Base-by-base conservation (phyloP, 2,113 vertebrate genomes). In the Orientallactaga bullata region DNA sequence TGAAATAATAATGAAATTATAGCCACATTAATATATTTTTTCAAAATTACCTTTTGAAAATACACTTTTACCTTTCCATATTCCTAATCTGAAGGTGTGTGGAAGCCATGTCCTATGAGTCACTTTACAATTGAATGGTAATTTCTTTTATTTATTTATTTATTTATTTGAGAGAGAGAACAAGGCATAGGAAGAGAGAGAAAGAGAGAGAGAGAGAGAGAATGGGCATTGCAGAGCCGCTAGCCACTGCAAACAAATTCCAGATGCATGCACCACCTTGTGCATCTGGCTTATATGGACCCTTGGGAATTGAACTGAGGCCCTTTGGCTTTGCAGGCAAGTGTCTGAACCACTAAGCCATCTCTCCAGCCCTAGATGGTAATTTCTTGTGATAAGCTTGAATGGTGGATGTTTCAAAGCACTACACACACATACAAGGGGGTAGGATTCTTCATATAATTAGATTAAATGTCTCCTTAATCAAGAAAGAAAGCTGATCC, bases 11-110 rank as follows among this genome's bases (percentile, higher is more conserved):
- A 68, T 89, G 7, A 0, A 71, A 39, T 58, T 76, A 10, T 37
- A 55, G 30, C 51, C 17, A 30, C 8, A 82, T 88, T 80, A 94
- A 80, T 28, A 61, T 58, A 8, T 55, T 12, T 47, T 78, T 65
- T 78, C n/a, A 39, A 72, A 87, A 82, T 69, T 76, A 39, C 58
- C 15, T 89, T 88, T 77, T 69, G n/a, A 93, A 83, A 9, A 32
- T 28, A 61, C 66, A 76, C 35, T 85, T 94, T 88, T 82, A 88
- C 11, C 20, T 55, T 55, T 2, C 58, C 23, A 65, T 2, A 12
- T 61, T 81, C 21, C 81, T 32, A 83, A 90, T 68, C 20, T 55
- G 18, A 85, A 51, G 39, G 28, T 76, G 69, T 51, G 51, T 60
- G 23, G 58, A 93, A 28, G 20, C 8, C 58, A 89, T 63, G 23